phyloP scores from a whole-genome alignment of 2,888 invertebrate genomes.

The Leucophora obtusa region DNA sequence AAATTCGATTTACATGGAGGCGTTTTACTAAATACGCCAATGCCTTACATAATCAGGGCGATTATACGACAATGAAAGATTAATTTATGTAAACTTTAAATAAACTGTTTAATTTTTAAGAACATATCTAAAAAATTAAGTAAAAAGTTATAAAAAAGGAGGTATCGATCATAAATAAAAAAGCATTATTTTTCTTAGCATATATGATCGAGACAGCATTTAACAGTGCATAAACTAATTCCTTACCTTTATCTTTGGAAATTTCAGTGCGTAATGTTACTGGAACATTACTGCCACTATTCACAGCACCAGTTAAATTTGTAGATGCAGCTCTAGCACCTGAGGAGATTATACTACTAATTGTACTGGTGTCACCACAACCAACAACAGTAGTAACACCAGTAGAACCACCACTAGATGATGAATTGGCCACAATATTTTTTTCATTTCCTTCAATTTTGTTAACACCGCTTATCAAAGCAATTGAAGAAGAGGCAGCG shows the following conservation, averaged over 20 bases:
- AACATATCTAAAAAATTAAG: too few species aligned
- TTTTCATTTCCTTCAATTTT: slow-evolving; percentile 50
- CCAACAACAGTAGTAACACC: slow-evolving; percentile 47
- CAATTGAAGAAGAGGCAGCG: slow-evolving; percentile 43
- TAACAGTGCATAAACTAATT: not conserved
- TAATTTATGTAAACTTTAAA: too few species aligned
- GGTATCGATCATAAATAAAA: too few species aligned
- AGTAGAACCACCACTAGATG: slow-evolving; percentile 23
- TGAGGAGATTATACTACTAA: slow-evolving; percentile 39
- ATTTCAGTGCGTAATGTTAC: slow-evolving; percentile 68
- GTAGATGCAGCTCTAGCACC: slow-evolving; percentile 55
- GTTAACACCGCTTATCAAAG: slow-evolving; percentile 42
- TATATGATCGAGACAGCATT: too few species aligned
- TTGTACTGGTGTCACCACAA: slow-evolving; percentile 28
- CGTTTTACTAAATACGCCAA: too few species aligned
- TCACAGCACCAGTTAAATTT: slow-evolving; percentile 65
- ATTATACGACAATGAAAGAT: too few species aligned
- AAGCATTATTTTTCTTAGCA: too few species aligned
- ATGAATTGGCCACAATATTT: slow-evolving; percentile 20
- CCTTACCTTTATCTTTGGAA: slow-evolving; percentile 77
- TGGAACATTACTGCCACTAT: slow-evolving; percentile 65
- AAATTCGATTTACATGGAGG: too few species aligned
- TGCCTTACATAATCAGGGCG: too few species aligned
- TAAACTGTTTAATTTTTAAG: too few species aligned
- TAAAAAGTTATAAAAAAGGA: too few species aligned